A percentile compares a stretch with the other conserved stretches of the same genome.
These are phyloP conservation scores for Ennomos quercinarius DNA, from an alignment of 2,888 invertebrate genomes.

Conservation along the genomic window DNA sequence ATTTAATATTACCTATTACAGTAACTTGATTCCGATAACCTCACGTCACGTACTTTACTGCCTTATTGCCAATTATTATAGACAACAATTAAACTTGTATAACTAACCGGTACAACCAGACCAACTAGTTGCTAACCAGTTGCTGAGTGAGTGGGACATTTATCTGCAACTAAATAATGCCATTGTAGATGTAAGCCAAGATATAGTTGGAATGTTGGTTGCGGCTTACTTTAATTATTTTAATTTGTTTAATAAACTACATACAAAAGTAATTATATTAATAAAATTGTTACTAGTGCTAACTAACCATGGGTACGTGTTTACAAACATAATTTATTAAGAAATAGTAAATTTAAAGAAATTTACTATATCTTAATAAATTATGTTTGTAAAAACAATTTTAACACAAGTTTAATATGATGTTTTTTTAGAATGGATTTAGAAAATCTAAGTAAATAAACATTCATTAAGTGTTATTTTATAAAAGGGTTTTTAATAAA, in stretches of 20 bases:
- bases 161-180: conserved; percentile 5
- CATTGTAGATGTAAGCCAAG: conserved; percentile 8
- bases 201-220: conserved; percentile 12
- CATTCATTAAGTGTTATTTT: too few species aligned
- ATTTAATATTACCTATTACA: too few species aligned
- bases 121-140: conserved; percentile 23
- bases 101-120: conserved; percentile 18
- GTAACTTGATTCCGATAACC: not conserved
- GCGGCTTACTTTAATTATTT: not conserved
- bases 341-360: not conserved
- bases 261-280: too few species aligned
- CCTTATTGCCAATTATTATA: conserved; percentile 17
- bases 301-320: too few species aligned
- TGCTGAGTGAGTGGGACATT: conserved; percentile 17
- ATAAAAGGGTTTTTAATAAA: too few species aligned
- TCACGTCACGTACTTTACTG: not conserved
- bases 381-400: too few species aligned
- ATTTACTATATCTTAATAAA: too few species aligned
- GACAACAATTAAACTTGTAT: conserved; percentile 26
- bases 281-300: too few species aligned
- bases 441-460: too few species aligned
- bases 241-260: not conserved
- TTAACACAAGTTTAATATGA: too few species aligned
- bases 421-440: too few species aligned
- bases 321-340: too few species aligned